Conservation (phyloP, 2,797 vertebrate genomes). For the Hoplostethus mediterraneus region DNA sequence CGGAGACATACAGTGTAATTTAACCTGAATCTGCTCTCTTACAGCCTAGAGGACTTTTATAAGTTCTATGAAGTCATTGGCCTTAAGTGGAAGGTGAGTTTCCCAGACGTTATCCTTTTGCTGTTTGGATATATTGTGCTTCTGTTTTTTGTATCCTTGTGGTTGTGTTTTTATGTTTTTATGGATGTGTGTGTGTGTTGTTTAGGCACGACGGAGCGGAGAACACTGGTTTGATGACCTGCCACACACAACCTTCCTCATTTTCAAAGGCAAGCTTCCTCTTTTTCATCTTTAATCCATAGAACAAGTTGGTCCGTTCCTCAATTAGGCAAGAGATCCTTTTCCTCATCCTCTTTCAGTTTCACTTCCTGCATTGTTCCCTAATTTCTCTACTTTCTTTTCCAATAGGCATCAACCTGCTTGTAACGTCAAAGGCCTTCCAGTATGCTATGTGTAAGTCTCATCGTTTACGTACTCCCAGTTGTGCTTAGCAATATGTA, state of each 20-base stretch:
- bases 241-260: slow-evolving; percentile 93
- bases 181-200: slow-evolving; percentile 16
- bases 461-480: background rate
- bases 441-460: slow-evolving; percentile 98
- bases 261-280: slow-evolving; percentile 91
- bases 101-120: background rate
- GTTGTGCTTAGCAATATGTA: background rate
- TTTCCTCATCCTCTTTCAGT: background rate
- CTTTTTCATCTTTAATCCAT: background rate
- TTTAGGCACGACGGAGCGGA: slow-evolving; percentile 90
- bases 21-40: slow-evolving; percentile 39
- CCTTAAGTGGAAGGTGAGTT: slow-evolving; percentile 95
- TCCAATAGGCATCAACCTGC: slow-evolving; percentile 91
- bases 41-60: slow-evolving; percentile 95
- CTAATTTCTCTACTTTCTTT: slow-evolving; percentile 28
- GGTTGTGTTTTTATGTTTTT: slow-evolving; percentile 1
- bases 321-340: background rate
- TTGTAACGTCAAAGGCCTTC: slow-evolving; percentile 94
- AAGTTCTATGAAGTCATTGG: slow-evolving; percentile 96
- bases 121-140: background rate
- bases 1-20: background rate
- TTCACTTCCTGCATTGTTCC: background rate
- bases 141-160: background rate
- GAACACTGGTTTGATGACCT: slow-evolving; percentile 98
- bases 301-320: background rate